Conservation (phyloP, 92 coral and sea anemone species). For the Parazoanthus atlanticus region DNA sequence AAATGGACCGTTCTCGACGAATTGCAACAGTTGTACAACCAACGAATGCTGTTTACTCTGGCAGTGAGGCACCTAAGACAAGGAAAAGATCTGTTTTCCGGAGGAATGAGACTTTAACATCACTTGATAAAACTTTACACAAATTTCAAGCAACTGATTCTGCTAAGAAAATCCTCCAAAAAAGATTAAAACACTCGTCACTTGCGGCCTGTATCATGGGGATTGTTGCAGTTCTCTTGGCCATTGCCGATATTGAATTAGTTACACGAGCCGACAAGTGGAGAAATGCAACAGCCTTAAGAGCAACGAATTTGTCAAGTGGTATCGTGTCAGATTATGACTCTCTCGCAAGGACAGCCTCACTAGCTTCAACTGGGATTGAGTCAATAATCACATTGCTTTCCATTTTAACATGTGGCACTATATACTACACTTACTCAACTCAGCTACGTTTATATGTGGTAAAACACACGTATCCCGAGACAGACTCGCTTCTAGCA, state of each 20-base stretch:
- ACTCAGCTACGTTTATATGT: slow-evolving; percentile 74
- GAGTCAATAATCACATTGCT: slow-evolving; percentile 69
- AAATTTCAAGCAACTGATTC: slow-evolving; percentile 76
- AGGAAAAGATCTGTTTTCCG: slow-evolving; percentile 34
- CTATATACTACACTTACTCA: slow-evolving; percentile 73
- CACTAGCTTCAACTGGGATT: slow-evolving; percentile 62
- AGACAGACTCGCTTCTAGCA: slow-evolving; percentile 77
- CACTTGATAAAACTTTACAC: slow-evolving; percentile 73
- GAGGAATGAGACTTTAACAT: slow-evolving; percentile 16
- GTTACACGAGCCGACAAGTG: slow-evolving; percentile 50
- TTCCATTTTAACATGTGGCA: slow-evolving; percentile 78
- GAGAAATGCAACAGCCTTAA: slow-evolving; percentile 28
- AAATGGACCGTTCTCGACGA: slow-evolving; percentile 14
- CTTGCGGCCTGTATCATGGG: slow-evolving; percentile 75
- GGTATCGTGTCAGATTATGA: slow-evolving; percentile 46
- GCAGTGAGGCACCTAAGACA: background rate
- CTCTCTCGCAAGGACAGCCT: slow-evolving; percentile 42
- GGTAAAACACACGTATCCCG: slow-evolving; percentile 84
- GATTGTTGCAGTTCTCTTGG: slow-evolving; percentile 65
- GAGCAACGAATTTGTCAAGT: slow-evolving; percentile 37
- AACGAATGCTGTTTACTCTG: slow-evolving; percentile 6
- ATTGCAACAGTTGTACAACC: slow-evolving; percentile 50
- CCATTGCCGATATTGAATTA: slow-evolving; percentile 81
- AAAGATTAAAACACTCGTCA: slow-evolving; percentile 74
- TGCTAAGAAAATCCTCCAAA: slow-evolving; percentile 78